phyloP scores from a whole-genome alignment of 2,888 invertebrate genomes.

The Patella ulyssiponensis region DNA sequence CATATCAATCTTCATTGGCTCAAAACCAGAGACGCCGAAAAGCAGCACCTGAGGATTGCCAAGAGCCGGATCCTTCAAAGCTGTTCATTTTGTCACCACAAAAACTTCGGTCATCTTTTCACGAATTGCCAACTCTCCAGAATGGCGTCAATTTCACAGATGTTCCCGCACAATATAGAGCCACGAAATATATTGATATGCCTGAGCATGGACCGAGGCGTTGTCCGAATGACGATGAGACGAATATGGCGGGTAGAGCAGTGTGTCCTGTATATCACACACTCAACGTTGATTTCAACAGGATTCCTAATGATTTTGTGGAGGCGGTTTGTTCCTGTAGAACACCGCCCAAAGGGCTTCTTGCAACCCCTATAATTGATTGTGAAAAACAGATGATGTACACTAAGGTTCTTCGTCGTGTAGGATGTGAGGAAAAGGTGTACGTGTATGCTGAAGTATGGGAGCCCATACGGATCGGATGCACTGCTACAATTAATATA shows the following conservation, averaged over 20 bases:
- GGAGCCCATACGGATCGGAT: conserved; percentile 17
- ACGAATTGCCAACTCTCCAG: too few species aligned
- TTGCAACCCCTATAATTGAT: not conserved
- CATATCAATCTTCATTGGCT: too few species aligned
- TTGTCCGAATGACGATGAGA: too few species aligned
- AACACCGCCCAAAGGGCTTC: not conserved
- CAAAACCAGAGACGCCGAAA: too few species aligned
- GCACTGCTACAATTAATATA: not conserved
- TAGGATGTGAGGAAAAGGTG: not conserved
- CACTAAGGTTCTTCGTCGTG: conserved; percentile 8
- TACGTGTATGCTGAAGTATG: conserved; percentile 12
- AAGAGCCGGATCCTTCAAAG: too few species aligned
- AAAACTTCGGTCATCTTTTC: too few species aligned
- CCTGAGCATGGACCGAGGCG: too few species aligned
- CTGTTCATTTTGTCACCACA: too few species aligned
- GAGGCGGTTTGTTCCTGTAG: conserved; percentile 8
- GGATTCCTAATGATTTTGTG: conserved; percentile 2
- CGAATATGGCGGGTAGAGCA: not conserved
- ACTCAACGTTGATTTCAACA: conserved; percentile 6
- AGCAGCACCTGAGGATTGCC: too few species aligned
- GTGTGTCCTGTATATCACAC: conserved; percentile 14
- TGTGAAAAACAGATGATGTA: not conserved
- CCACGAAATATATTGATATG: too few species aligned
- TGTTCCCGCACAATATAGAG: too few species aligned
- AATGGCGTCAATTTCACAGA: too few species aligned